These are phyloP conservation scores for Globicephala melas DNA, from an alignment of 2,113 vertebrate genomes.

Conservation along the genomic window DNA sequence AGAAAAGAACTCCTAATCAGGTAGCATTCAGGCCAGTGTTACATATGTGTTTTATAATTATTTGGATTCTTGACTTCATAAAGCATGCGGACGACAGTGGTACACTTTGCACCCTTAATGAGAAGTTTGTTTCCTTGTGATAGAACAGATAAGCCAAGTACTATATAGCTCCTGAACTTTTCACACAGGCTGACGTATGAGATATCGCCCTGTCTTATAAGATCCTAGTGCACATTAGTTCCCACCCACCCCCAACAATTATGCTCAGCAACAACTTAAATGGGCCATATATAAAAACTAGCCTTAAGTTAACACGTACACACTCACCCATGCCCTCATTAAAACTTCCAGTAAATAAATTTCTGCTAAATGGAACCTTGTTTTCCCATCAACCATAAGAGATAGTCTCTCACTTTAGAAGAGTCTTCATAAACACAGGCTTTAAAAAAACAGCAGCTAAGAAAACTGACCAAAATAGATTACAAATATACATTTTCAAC, in stretches of 20 bases:
- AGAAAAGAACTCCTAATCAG: not conserved
- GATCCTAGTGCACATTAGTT: conserved; percentile 35
- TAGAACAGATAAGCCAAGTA: conserved; percentile 68
- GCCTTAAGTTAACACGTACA: conserved; percentile 27
- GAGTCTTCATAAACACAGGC: conserved; percentile 38
- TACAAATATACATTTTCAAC: not conserved
- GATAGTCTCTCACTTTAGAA: conserved; percentile 44
- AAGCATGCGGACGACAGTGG: conserved; percentile 46
- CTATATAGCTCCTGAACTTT: conserved; percentile 65
- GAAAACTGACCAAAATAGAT: not conserved
- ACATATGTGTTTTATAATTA: not conserved
- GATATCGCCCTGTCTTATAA: conserved; percentile 27
- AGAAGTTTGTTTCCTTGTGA: conserved; percentile 67
- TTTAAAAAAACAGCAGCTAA: conserved; percentile 22
- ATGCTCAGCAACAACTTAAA: conserved; percentile 60
- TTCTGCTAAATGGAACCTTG: conserved; percentile 55
- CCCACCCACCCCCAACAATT: conserved; percentile 4
- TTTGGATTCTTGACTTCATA: conserved; percentile 45
- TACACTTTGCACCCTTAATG: conserved; percentile 70
- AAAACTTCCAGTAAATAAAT: conserved; percentile 55
- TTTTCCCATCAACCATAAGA: conserved; percentile 34
- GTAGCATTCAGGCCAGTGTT: not conserved
- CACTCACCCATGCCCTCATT: conserved; percentile 69
- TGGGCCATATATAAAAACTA: conserved; percentile 70
- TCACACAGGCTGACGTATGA: conserved; percentile 51